Conservation (phyloP, 2,797 vertebrate genomes). For the Lacerta agilis region DNA sequence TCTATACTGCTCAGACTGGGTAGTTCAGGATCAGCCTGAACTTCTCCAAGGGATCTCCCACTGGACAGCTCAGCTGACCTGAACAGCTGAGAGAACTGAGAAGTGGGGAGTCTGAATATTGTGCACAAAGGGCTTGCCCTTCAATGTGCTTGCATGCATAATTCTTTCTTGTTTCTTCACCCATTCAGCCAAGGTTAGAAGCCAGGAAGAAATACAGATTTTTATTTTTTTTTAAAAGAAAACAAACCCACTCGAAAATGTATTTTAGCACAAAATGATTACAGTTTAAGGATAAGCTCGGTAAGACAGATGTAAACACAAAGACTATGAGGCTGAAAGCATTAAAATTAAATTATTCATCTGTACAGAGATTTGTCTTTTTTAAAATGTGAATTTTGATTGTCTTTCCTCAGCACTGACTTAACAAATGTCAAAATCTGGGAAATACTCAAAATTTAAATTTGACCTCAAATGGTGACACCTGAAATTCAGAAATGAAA, state of each 20-base stretch:
- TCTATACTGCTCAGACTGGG: background rate
- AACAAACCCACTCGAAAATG: background rate
- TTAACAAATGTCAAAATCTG: background rate
- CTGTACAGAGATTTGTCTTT: background rate
- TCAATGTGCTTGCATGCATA: background rate
- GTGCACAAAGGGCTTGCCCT: background rate
- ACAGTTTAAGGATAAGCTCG: background rate
- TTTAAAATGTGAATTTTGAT: background rate
- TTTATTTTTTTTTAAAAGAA: background rate
- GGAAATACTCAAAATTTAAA: background rate
- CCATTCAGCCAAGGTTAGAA: background rate
- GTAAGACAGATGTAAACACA: background rate
- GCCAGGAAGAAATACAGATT: background rate
- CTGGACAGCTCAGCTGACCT: background rate
- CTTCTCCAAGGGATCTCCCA: background rate
- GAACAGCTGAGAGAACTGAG: background rate
- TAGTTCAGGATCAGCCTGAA: background rate
- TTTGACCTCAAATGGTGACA: background rate
- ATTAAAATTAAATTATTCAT: background rate
- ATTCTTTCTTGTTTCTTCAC: background rate
- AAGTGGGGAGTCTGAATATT: background rate
- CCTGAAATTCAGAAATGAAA: background rate
- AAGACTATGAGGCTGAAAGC: background rate
- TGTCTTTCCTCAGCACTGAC: background rate
- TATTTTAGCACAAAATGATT: background rate